Base-by-base conservation (phyloP, 2,888 invertebrate species). In the Diogma glabrata region DNA sequence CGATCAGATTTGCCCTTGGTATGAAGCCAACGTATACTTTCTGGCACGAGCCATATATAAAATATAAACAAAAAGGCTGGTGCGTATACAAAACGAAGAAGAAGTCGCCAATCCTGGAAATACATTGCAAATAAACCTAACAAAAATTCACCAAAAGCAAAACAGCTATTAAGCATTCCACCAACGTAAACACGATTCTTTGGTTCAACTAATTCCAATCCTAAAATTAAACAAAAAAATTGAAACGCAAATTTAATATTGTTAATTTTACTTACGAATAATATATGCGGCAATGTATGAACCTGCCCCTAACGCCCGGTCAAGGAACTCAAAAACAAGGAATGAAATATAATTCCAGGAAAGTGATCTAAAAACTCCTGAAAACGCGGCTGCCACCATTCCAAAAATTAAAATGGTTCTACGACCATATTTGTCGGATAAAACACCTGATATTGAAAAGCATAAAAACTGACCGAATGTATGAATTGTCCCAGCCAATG, bases 41-140 rank as follows among this genome's bases (percentile, higher is more conserved):
- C 86, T 23, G 84, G 82, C 20, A 83, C 63, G 43, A 84, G 63
- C 74, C 82, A 77, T 60, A 79, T 75, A 64, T 84, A 84, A 9
- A 24, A 16, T 8, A 26, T 16, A 4, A 43, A 20, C 6, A 43
- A n/a, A 8, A 43, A 22, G 12, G 43, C 43, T 7, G 43, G 43
- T 43, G 43, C 7, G 14, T 22, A 43, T 22, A 22, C 23, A n/a
- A 43, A 20, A n/a, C 43, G 43, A 14, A 43, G 14, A n/a, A 43
- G 20, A n/a, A n/a, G n/a, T 43, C 43, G 43, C 43, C 43, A 43
- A 9, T 43, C n/a, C n/a, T 43, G 43, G 2, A 43, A 14, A 10
- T 22, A 8, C 43, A 43, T 43, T n/a, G 43, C 43, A 22, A 22
- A 20, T n/a, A 43, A 22, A 7, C 43, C 43, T 7, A 43, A 23